Evolutionary conservation across 2,888 invertebrate species (phyloP), one percentile per base, ranked within the genome.

Genomic region (Leptopilina syphax): DNA sequence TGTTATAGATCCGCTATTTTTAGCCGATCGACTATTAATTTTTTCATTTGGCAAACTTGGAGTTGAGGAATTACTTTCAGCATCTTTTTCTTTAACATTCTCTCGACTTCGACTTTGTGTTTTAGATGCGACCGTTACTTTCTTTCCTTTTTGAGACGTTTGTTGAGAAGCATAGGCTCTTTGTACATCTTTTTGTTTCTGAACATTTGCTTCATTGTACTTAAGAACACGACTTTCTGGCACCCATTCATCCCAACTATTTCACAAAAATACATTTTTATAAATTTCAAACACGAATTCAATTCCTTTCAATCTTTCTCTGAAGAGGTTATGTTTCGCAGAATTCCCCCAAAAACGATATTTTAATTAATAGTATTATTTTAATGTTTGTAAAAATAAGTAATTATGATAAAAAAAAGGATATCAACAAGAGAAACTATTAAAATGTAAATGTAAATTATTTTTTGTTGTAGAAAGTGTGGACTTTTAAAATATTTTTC

Each of bases 231-330:
- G 93, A 88, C 95, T 96, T 91, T 98, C 98, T 0, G 97, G 97
- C 6, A 98, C 98, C 98, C 96, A 97, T 91, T 97, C 97, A 89
- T 97, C 97, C 97, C 97, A 97, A 92, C 96, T 96, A 90, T 27
- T 94, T 92, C 80, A 78, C 80, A 79, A 82, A 82, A 80, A 78
- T 77, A 76, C 9, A 12, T 10, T 10, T 10, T 4, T 50, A 50
- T 10, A 34, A 34, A 34, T 34, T 34, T 3, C 34, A 34, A 27
- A 34, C 4, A 18, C 18, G 18, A 18, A 34, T 34, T 34, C 34
- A 34, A 34, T 34, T 34, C 34, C 4, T 50, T 50, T 50, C 50
- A 50, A 50, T 50, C 50, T 2, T 50, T 50, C 50, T 50, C 50
- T 50, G 50, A 47, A 50, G 50, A 50, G 50, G 50, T 50, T 50